phyloP scores from a whole-genome alignment of 2,888 invertebrate genomes.

The Hirtodrosophila duncani region DNA sequence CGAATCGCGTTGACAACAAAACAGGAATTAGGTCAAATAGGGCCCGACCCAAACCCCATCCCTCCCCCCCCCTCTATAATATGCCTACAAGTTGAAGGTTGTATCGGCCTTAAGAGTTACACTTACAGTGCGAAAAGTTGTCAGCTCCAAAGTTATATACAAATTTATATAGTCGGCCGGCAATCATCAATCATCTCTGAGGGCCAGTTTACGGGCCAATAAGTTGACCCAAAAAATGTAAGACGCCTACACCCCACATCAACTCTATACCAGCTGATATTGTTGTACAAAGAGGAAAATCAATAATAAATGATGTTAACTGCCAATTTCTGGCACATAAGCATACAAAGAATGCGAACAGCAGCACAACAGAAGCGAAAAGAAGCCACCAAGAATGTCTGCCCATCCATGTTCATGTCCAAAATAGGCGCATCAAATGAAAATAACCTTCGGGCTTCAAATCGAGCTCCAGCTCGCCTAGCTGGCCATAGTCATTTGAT shows the following conservation, averaged over 20 bases:
- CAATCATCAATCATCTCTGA: constrained; percentile 59
- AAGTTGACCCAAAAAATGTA: constrained; percentile 63
- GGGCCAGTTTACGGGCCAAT: constrained; percentile 36
- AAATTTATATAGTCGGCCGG: constrained; percentile 26
- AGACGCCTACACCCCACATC: too few relatives aligned
- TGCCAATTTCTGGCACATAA: constrained; percentile 60
- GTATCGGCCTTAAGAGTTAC: constrained; percentile 7
- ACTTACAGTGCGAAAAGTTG: constrained; percentile 18
- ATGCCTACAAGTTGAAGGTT: constrained; percentile 46
- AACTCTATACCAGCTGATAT: constrained; percentile 23
- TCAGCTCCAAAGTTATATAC: constrained; percentile 9
- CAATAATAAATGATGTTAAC: constrained; percentile 71
- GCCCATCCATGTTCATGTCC: too few relatives aligned
- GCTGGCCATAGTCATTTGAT: constrained; percentile 11
- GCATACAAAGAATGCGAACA: constrained; percentile 19
- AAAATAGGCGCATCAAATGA: constrained; percentile 47
- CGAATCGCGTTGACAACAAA: too few relatives aligned
- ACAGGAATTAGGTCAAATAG: constrained; percentile 48
- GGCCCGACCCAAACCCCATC: background rate
- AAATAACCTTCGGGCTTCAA: constrained; percentile 42
- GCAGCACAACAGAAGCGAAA: too few relatives aligned
- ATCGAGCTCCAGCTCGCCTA: constrained; percentile 18
- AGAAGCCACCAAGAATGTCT: too few relatives aligned
- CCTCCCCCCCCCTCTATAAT: too few relatives aligned
- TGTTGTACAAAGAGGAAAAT: constrained; percentile 45